Conservation (phyloP, 2,113 vertebrate genomes). For the Trichechus manatus region DNA sequence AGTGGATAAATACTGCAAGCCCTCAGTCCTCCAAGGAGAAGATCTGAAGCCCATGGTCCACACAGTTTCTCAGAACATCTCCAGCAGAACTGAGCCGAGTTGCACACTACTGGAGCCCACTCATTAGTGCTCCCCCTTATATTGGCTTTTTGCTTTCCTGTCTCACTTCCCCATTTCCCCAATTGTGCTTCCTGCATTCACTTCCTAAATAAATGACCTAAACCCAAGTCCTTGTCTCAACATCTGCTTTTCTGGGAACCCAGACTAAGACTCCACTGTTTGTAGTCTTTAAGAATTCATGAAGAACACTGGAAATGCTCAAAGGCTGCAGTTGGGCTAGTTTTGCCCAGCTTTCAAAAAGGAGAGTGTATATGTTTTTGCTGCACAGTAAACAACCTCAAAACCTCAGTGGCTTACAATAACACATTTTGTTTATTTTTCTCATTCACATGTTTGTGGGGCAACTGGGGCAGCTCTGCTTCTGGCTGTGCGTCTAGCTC, state of each 20-base stretch:
- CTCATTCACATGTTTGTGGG: background rate
- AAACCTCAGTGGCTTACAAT: background rate
- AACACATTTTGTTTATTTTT: background rate
- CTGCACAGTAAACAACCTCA: background rate
- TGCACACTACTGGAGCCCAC: background rate
- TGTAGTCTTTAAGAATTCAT: slow-evolving; percentile 28
- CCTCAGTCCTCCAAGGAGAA: background rate
- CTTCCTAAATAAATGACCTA: background rate
- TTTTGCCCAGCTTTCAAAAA: background rate
- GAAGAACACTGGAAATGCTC: background rate
- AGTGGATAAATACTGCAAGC: background rate
- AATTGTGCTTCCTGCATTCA: background rate
- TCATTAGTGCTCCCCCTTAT: rapidly evolving
- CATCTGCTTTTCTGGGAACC: background rate
- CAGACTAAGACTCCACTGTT: background rate
- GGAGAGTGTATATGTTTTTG: background rate
- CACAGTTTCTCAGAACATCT: background rate
- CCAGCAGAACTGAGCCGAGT: background rate
- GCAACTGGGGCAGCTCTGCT: background rate
- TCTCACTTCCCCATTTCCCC: background rate
- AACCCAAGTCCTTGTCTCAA: background rate
- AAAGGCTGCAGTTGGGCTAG: background rate
- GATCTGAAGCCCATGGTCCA: background rate
- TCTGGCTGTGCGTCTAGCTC: background rate
- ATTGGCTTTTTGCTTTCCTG: rapidly evolving